Conservation (phyloP, 2,113 vertebrate genomes). For the Neogobius melanostomus region DNA sequence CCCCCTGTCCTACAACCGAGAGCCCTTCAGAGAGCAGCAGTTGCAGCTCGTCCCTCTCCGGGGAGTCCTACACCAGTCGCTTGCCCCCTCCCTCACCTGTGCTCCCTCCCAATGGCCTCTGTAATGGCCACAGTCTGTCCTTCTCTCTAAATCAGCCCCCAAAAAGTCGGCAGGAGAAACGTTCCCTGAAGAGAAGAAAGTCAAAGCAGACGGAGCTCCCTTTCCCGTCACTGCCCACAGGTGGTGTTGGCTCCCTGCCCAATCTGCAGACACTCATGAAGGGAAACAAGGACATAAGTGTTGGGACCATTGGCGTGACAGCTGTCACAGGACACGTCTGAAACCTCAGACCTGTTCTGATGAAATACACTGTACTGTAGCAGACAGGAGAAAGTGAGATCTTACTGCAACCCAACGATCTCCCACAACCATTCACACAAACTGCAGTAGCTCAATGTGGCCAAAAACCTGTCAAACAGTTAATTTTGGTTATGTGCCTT, state of each 20-base stretch:
- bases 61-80: constrained; percentile 88
- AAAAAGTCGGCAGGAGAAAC: constrained; percentile 90
- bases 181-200: constrained; percentile 85
- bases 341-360: constrained; percentile 44
- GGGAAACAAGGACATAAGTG: constrained; percentile 89
- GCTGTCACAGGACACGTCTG: constrained; percentile 89
- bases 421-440: constrained; percentile 35
- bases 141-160: constrained; percentile 48
- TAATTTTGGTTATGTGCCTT: constrained; percentile 98
- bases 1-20: constrained; percentile 81
- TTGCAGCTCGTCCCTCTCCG: constrained; percentile 87
- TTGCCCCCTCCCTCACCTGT: constrained; percentile 83
- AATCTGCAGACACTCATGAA: constrained; percentile 93
- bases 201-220: constrained; percentile 87
- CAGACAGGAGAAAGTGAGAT: constrained; percentile 34
- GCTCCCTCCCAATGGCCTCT: constrained; percentile 77
- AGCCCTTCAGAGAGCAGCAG: constrained; percentile 86
- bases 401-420: constrained; percentile 41
- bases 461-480: constrained; percentile 78
- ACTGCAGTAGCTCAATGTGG: constrained; percentile 30
- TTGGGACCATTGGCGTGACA: constrained; percentile 88
- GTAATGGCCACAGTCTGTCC: constrained; percentile 81
- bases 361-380: constrained; percentile 31
- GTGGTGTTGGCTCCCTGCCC: constrained; percentile 77
- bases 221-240: constrained; percentile 49